Evolutionary conservation across 2,797 vertebrate genomes (phyloP).

Genomic region (Coilia nasus): DNA sequence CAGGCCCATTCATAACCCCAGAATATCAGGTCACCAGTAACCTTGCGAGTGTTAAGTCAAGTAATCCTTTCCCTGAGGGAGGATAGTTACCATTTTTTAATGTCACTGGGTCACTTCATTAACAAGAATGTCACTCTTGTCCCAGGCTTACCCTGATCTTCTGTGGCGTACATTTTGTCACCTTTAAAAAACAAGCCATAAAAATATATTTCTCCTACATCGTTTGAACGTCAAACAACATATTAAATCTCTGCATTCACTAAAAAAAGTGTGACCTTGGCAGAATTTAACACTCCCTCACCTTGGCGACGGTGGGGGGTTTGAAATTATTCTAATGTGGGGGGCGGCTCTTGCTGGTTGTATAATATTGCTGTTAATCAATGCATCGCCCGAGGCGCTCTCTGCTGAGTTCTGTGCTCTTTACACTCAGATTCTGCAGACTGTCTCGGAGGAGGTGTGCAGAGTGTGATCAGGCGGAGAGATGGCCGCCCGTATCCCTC

Average conservation of each 20-base stretch:
- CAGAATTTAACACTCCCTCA: not conserved
- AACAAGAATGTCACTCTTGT: not conserved
- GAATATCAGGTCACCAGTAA: not conserved
- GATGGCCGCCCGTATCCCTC: slow-evolving; percentile 81
- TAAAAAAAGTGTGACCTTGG: slow-evolving; percentile 3
- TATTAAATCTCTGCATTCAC: not conserved
- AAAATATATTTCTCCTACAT: not conserved
- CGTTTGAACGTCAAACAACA: not conserved
- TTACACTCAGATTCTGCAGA: not conserved
- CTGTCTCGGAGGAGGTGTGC: slow-evolving; percentile 6
- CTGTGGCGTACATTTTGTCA: not conserved
- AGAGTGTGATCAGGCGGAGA: slow-evolving; percentile 36
- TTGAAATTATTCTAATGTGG: slow-evolving; percentile 6
- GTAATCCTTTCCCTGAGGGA: not conserved
- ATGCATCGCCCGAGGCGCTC: not conserved
- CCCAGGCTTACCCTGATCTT: not conserved
- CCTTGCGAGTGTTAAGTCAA: not conserved
- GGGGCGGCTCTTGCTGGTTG: not conserved
- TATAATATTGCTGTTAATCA: slow-evolving; percentile 10
- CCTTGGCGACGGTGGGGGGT: not conserved
- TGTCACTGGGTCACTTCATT: slow-evolving; percentile 27
- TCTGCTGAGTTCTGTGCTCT: slow-evolving; percentile 1
- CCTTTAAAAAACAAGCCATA: too few relatives aligned
- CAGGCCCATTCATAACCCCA: not conserved
- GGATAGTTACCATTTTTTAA: slow-evolving; percentile 41